A percentile compares a stretch with the other conserved stretches of the same genome.
Conservation (phyloP, 2,888 invertebrate genomes). For the Salpingus planirostris region DNA sequence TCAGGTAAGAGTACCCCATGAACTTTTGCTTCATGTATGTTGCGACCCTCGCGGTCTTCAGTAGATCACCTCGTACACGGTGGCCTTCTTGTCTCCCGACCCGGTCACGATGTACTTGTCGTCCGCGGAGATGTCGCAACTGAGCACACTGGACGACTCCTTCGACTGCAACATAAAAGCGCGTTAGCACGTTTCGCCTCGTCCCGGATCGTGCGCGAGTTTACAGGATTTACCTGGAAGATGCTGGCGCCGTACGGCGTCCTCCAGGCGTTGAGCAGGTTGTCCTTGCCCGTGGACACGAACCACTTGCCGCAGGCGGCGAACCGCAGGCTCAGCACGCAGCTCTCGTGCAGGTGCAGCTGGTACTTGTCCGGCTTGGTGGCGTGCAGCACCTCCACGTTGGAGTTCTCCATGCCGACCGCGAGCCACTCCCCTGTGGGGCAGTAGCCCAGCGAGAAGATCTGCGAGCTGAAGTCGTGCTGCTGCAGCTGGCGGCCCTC, state of each 20-base stretch:
- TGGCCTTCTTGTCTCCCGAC: conserved; percentile 94
- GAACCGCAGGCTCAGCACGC: conserved; percentile 86
- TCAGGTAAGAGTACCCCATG: too few species aligned
- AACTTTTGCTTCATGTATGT: not conserved
- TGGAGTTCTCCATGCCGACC: conserved; percentile 94
- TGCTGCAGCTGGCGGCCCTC: conserved; percentile 88
- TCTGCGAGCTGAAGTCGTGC: conserved; percentile 86
- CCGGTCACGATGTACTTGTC: conserved; percentile 96
- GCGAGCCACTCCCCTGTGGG: conserved; percentile 94
- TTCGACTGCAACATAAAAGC: conserved; percentile 77
- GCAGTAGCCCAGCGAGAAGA: conserved; percentile 88
- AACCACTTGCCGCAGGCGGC: conserved; percentile 95
- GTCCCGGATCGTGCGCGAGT: too few species aligned
- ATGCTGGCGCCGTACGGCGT: conserved; percentile 92
- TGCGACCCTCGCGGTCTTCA: conserved; percentile 37
- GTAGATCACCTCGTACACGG: conserved; percentile 91
- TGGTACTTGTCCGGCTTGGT: conserved; percentile 92
- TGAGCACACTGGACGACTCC: conserved; percentile 91
- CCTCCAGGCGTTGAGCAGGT: conserved; percentile 88
- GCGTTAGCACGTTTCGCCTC: too few species aligned
- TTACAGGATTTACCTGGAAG: conserved; percentile 80
- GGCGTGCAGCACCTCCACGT: conserved; percentile 85
- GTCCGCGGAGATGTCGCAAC: conserved; percentile 94
- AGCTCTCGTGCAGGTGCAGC: conserved; percentile 90
- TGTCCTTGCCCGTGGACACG: conserved; percentile 91